A percentile compares a stretch with the other conserved stretches of the same genome.
phyloP scores from a whole-genome alignment of 2,888 invertebrate species.

The Syrphus vitripennis region DNA sequence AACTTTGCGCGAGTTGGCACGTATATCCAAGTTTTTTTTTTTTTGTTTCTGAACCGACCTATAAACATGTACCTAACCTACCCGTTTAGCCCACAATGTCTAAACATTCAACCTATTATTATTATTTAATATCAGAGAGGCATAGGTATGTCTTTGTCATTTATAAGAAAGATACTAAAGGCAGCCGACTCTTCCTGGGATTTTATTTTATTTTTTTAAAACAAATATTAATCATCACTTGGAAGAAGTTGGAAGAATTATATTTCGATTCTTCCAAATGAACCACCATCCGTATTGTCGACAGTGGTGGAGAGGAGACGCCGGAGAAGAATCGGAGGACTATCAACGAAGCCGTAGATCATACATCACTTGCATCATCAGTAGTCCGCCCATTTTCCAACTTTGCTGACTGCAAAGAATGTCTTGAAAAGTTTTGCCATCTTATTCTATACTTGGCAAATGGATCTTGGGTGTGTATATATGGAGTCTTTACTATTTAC shows the following conservation, averaged over 20 bases:
- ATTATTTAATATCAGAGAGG: constrained; percentile 24
- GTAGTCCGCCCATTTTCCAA: constrained; percentile 69
- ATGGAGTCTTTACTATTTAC: neutral
- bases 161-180: neutral
- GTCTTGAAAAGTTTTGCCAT: constrained; percentile 21
- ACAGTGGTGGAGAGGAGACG: neutral
- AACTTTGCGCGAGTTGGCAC: constrained; percentile 6
- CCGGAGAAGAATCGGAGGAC: neutral
- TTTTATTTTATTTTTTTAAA: constrained; percentile 21
- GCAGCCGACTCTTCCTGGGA: constrained; percentile 26
- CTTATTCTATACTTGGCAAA: constrained; percentile 26
- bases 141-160: constrained; percentile 3
- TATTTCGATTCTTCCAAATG: constrained; percentile 8
- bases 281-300: neutral
- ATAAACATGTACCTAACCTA: constrained; percentile 21
- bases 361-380: constrained; percentile 64
- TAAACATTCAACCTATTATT: constrained; percentile 24
- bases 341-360: constrained; percentile 52
- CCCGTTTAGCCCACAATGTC: neutral
- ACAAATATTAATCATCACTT: constrained; percentile 61
- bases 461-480: constrained; percentile 17
- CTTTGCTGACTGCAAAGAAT: constrained; percentile 26
- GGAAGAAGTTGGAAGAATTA: constrained; percentile 11
- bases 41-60: neutral
- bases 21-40: neutral